Evolutionary conservation across 2,888 invertebrate genomes (phyloP).

Genomic region (Tuberolachnus salignus): DNA sequence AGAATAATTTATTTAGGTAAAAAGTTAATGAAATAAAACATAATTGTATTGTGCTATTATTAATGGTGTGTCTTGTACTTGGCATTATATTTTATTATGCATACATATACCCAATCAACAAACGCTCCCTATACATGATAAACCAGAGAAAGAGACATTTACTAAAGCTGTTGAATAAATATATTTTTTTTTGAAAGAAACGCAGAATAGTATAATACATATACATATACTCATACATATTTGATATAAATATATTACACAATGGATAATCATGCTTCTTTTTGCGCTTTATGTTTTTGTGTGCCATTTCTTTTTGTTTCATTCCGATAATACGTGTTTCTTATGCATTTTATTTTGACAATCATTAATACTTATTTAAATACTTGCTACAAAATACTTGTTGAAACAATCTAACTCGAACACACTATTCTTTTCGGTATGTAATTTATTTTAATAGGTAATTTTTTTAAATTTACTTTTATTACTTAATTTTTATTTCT

Average conservation of each 20-base stretch:
- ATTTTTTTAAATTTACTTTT: slow-evolving; percentile 26
- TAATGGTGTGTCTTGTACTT: slow-evolving; percentile 35
- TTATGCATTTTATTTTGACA: slow-evolving; percentile 41
- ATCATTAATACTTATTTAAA: slow-evolving; percentile 8
- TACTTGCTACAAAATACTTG: slow-evolving; percentile 42
- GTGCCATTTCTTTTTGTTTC: slow-evolving; percentile 40
- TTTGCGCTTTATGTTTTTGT: slow-evolving; percentile 43
- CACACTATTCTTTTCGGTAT: slow-evolving; percentile 50
- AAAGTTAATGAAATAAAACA: slow-evolving; percentile 51
- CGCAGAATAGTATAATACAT: slow-evolving; percentile 13
- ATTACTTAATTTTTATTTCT: slow-evolving; percentile 29
- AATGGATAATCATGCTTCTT: slow-evolving; percentile 38
- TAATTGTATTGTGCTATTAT: slow-evolving; percentile 53
- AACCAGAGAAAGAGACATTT: slow-evolving; percentile 3
- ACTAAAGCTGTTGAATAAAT: slow-evolving; percentile 3
- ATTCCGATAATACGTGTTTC: slow-evolving; percentile 32
- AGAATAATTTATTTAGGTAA: slow-evolving; percentile 49
- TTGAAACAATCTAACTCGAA: slow-evolving; percentile 46
- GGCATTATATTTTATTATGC: slow-evolving; percentile 16
- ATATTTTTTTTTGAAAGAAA: not conserved
- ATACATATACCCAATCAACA: slow-evolving; percentile 18
- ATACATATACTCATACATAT: not conserved
- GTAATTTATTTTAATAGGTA: slow-evolving; percentile 46
- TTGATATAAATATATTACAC: not conserved
- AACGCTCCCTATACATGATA: not conserved